Conservation (phyloP, 2,113 vertebrate species). For the Turnix velox region DNA sequence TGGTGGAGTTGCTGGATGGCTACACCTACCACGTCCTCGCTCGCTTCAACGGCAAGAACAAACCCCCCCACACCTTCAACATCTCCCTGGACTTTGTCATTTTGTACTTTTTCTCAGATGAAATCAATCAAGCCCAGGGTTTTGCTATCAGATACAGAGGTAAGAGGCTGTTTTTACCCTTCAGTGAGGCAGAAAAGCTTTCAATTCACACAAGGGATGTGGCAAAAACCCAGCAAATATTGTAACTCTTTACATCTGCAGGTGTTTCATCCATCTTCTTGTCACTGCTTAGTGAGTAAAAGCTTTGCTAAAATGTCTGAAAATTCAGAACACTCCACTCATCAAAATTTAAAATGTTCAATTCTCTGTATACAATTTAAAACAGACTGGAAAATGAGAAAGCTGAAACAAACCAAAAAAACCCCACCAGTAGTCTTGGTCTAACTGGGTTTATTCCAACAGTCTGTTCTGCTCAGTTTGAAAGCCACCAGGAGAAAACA, state of each 20-base stretch:
- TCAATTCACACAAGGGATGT: background rate
- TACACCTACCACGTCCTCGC: slow-evolving; percentile 86
- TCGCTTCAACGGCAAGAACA: slow-evolving; percentile 87
- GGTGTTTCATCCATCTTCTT: background rate
- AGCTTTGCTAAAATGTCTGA: background rate
- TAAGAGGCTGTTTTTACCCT: slow-evolving; percentile 37
- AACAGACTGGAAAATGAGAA: background rate
- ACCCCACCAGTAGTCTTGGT: background rate
- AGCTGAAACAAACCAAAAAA: background rate
- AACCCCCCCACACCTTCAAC: slow-evolving; percentile 82
- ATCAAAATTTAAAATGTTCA: background rate
- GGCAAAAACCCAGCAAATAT: background rate
- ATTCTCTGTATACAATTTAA: background rate
- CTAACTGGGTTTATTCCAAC: background rate
- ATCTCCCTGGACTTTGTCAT: slow-evolving; percentile 89
- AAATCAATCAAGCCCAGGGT: slow-evolving; percentile 90
- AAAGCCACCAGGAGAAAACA: background rate
- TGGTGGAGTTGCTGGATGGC: slow-evolving; percentile 94
- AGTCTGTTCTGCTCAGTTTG: background rate
- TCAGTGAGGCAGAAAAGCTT: background rate
- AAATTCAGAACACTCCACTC: background rate
- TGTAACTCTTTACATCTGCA: background rate
- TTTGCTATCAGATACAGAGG: slow-evolving; percentile 91
- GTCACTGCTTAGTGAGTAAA: background rate
- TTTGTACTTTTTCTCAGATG: slow-evolving; percentile 94